Base-by-base conservation (phyloP, 2,888 invertebrate species). In the Dorcus parallelipipedus region DNA sequence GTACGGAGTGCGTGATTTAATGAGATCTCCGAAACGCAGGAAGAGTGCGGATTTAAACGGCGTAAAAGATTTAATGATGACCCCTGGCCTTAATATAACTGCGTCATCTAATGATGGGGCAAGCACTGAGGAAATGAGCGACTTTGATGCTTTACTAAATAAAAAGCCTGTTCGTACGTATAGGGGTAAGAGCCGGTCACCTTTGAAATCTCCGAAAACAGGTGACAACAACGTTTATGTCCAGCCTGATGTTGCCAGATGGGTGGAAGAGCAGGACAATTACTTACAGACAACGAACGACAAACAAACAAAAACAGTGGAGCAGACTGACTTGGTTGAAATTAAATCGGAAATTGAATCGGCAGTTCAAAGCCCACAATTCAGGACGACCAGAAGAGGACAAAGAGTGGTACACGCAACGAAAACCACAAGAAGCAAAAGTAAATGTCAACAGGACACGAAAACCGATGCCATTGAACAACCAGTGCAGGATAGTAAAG, bases 1-100 rank as follows among this genome's bases (percentile, higher is more conserved):
- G 2, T 61, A 70, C 0, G 82, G 81, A 1, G 74, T 81, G 0
- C 81, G 80, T 59, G 41, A 41, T 41, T 10, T 41, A 41, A 10
- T 41, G 41, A 14, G 14, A 41, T 41, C 41, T 6, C 10, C n/a
- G 6, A 41, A 41, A 41, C 9, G 5, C 7, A 10, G 10, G 5
- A 33, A 33, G 26, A 33, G 26, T 4, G 7, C 3, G 0, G 26
- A 33, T 7, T 33, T 33, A 7, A 33, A 6, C 6, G 26, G 6
- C 7, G 4, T 33, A 33, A 33, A 33, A 33, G 26, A 33, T 33
- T 33, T 33, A 33, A 33, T 33, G 26, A 33, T 6, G 6, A 33
- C 26, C 26, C 26, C 26, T 7, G 20, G 2, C 3, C 3, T 20
- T 20, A 20, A 20, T 3, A 20, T 20, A 20, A 33, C 26, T 33